Evolutionary conservation across 2,888 invertebrate genomes (phyloP).

Genomic region (Oscheius sp.): DNA sequence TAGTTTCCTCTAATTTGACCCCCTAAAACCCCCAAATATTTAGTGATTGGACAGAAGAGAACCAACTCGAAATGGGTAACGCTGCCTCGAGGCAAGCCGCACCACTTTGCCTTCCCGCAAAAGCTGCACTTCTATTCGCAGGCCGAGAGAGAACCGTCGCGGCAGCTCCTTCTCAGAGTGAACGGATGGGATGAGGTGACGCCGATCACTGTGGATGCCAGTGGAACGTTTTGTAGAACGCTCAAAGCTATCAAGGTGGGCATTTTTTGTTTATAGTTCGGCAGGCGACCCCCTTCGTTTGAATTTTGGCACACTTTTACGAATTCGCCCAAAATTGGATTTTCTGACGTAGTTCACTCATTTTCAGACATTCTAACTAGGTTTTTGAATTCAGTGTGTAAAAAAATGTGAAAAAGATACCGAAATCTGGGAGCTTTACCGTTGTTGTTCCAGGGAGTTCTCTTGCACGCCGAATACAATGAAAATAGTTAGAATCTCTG

Average conservation of each 20-base stretch:
- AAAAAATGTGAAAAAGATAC: too few relatives aligned
- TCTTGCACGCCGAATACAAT: too few relatives aligned
- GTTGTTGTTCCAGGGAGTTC: too few relatives aligned
- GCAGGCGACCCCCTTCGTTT: too few relatives aligned
- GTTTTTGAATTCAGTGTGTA: too few relatives aligned
- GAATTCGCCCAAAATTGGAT: too few relatives aligned
- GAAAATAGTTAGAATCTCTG: too few relatives aligned
- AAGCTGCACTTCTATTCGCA: slow-evolving; percentile 56
- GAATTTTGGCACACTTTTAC: too few relatives aligned
- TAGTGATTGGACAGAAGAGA: slow-evolving; percentile 17
- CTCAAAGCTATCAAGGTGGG: slow-evolving; percentile 66
- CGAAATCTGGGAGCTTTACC: too few relatives aligned
- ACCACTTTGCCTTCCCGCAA: slow-evolving; percentile 84
- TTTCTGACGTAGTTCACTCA: too few relatives aligned
- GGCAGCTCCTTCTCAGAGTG: slow-evolving; percentile 86
- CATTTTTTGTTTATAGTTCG: not conserved
- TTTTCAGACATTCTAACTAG: too few relatives aligned
- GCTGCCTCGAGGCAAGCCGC: slow-evolving; percentile 83
- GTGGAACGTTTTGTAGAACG: slow-evolving; percentile 87
- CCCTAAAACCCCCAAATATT: slow-evolving; percentile 22
- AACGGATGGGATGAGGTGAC: slow-evolving; percentile 89
- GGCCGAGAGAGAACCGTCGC: slow-evolving; percentile 62
- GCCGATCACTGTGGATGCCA: slow-evolving; percentile 93
- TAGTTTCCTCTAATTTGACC: not conserved
- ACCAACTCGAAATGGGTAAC: slow-evolving; percentile 80